phyloP scores from a whole-genome alignment of 2,888 invertebrate species.

The Tetragonisca angustula region DNA sequence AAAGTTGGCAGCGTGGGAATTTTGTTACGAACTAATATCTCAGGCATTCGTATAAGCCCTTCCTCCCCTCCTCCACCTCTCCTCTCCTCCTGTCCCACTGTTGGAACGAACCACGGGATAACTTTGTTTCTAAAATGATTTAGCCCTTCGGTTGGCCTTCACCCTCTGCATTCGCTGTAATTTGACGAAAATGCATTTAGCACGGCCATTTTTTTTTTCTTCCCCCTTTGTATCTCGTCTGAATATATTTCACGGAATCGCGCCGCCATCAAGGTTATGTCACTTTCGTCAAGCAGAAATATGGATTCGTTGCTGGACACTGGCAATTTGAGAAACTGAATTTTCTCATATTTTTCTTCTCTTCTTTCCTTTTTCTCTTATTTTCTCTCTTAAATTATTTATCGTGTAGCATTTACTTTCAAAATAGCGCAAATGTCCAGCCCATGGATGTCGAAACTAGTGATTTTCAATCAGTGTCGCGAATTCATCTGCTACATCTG shows the following conservation, averaged over 20 bases:
- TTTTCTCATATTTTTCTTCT: too few relatives aligned
- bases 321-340: not conserved
- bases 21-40: conserved; percentile 58
- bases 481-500: too few relatives aligned
- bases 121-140: conserved; percentile 43
- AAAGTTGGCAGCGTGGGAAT: conserved; percentile 55
- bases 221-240: not conserved
- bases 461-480: too few relatives aligned
- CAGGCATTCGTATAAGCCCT: conserved; percentile 49
- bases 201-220: not conserved
- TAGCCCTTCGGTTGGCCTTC: conserved; percentile 23
- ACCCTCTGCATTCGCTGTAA: conserved; percentile 2
- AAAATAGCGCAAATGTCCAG: too few relatives aligned
- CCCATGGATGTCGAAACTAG: too few relatives aligned
- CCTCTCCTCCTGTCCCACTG: not conserved
- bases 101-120: conserved; percentile 30
- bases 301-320: not conserved
- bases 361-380: too few relatives aligned
- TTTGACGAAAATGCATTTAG: conserved; percentile 17
- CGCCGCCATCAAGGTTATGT: not conserved
- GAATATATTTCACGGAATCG: not conserved
- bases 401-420: too few relatives aligned
- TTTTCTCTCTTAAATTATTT: too few relatives aligned
- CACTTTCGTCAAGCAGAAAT: not conserved
- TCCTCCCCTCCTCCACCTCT: too few relatives aligned